Percentiles rank a stretch among this genome's conserved stretches.
Conservation (phyloP, 2,113 vertebrate species). For the Poeciliopsis occidentalis region DNA sequence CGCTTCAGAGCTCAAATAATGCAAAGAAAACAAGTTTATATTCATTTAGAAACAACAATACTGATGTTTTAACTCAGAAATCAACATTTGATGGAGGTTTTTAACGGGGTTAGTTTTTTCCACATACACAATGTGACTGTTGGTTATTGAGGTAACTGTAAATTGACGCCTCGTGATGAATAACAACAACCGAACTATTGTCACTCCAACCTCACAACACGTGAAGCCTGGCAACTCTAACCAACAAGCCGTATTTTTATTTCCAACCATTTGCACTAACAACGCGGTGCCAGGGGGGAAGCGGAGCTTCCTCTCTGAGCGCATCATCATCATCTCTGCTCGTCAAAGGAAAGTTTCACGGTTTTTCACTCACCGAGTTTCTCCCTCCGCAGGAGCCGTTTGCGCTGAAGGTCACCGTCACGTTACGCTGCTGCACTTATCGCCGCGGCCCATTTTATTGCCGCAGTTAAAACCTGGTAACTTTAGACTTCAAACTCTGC, state of each 20-base stretch:
- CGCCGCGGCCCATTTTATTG: constrained; percentile 55
- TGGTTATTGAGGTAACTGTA: too few relatives aligned
- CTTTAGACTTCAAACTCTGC: constrained; percentile 76
- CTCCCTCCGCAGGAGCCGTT: not conserved
- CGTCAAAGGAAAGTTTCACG: not conserved
- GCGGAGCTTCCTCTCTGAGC: not conserved
- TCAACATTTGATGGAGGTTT: too few relatives aligned
- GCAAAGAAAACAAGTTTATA: too few relatives aligned
- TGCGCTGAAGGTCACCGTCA: constrained; percentile 12
- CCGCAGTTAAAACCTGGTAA: constrained; percentile 12
- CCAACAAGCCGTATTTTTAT: too few relatives aligned
- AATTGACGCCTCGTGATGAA: not conserved
- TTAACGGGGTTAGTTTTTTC: too few relatives aligned
- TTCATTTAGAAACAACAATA: too few relatives aligned
- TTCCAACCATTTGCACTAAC: not conserved
- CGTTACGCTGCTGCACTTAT: constrained; percentile 32
- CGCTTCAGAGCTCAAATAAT: too few relatives aligned
- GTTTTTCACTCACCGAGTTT: constrained; percentile 49
- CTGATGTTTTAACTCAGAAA: too few relatives aligned
- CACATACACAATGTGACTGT: too few relatives aligned
- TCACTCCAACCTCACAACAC: not conserved
- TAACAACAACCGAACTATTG: not conserved
- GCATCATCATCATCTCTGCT: not conserved
- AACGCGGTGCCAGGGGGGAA: not conserved
- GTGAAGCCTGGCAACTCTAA: not conserved